Evolutionary conservation across 2,113 vertebrate species (phyloP).

Genomic region (Alaudala cheleensis): DNA sequence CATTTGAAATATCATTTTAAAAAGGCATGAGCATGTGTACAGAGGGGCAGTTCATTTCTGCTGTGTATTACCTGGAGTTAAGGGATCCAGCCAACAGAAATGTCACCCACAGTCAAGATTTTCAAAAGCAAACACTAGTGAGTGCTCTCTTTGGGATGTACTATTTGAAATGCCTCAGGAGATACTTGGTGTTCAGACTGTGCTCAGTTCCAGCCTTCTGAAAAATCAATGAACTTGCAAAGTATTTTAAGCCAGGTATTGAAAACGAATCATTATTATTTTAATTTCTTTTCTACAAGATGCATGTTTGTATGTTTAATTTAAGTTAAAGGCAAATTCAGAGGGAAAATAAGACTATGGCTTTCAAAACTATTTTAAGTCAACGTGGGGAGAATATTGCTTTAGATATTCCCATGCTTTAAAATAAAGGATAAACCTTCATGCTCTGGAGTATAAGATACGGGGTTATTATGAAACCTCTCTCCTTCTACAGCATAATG

Average conservation of each 20-base stretch:
- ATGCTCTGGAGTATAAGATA: background rate
- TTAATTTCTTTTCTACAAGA: background rate
- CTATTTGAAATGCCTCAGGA: background rate
- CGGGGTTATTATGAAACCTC: background rate
- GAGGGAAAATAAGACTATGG: background rate
- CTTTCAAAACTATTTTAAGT: background rate
- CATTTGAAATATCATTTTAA: background rate
- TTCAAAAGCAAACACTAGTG: background rate
- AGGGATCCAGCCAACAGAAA: background rate
- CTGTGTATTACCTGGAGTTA: background rate
- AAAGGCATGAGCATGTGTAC: background rate
- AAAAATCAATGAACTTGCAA: background rate
- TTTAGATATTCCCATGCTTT: background rate
- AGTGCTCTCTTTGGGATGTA: background rate
- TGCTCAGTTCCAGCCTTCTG: background rate
- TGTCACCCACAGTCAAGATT: background rate
- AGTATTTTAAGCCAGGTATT: background rate
- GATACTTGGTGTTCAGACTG: background rate
- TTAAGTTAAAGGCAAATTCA: background rate
- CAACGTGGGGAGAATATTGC: background rate
- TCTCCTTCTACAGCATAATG: background rate
- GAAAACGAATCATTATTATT: background rate
- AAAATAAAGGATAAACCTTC: background rate
- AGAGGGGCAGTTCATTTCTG: background rate
- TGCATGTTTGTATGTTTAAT: background rate